Evolutionary conservation across 2,888 invertebrate genomes (phyloP).

Genomic region (Nemurella pictetii): DNA sequence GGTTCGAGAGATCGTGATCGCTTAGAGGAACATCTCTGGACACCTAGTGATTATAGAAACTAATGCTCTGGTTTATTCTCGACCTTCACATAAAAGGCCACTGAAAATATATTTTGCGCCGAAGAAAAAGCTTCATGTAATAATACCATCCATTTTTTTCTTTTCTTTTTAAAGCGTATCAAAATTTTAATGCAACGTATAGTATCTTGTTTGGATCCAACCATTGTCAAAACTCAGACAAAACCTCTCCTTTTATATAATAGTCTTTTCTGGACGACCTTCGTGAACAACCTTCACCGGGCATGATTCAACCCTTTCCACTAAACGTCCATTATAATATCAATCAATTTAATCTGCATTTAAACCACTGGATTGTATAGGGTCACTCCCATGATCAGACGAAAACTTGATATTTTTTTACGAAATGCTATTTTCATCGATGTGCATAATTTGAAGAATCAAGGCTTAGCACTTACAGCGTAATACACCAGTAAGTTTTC

Average conservation of each 20-base stretch:
- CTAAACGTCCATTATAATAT: not conserved
- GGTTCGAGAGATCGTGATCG: not conserved
- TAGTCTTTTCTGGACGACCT: not conserved
- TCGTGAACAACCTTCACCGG: not conserved
- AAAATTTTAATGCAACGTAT: not conserved
- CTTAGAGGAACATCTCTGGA: not conserved
- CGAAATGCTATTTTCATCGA: not conserved
- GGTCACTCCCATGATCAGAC: not conserved
- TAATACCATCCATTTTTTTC: not conserved
- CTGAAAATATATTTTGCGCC: not conserved
- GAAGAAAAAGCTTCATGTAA: not conserved
- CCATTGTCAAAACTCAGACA: not conserved
- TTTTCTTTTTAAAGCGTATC: not conserved
- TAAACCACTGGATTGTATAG: not conserved
- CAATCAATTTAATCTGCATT: slow-evolving; percentile 7
- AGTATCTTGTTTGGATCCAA: too few relatives aligned
- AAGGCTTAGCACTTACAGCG: not conserved
- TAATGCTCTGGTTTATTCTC: not conserved
- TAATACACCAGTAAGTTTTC: not conserved
- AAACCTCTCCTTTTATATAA: slow-evolving; percentile 4
- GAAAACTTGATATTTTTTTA: not conserved
- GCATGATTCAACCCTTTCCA: slow-evolving; percentile 13
- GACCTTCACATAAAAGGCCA: not conserved
- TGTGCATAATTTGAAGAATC: not conserved
- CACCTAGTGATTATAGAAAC: not conserved